A percentile compares a stretch with the other conserved stretches of the same genome.
phyloP scores from a whole-genome alignment of 2,113 vertebrate genomes.

The Pangasianodon hypophthalmus region DNA sequence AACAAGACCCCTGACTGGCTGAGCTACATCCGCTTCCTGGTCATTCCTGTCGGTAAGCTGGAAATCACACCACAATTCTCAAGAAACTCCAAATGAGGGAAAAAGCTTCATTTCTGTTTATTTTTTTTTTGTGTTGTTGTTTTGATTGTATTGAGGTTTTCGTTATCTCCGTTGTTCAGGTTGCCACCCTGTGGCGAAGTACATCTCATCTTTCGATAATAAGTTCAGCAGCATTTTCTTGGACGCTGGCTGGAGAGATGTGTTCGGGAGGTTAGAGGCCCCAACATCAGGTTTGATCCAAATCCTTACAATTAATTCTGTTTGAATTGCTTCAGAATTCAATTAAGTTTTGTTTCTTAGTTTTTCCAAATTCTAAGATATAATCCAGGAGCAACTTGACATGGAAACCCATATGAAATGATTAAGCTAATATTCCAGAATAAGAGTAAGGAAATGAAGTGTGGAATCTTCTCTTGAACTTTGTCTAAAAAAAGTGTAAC shows the following conservation, averaged over 20 bases:
- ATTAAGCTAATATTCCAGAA: background rate
- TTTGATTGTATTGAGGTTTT: background rate
- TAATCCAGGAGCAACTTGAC: background rate
- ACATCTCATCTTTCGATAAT: conserved; percentile 70
- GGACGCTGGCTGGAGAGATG: conserved; percentile 73
- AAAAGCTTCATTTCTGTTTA: background rate
- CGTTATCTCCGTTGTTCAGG: conserved; percentile 49
- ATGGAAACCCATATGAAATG: background rate
- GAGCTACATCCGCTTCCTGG: conserved; percentile 71
- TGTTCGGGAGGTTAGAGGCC: conserved; percentile 67
- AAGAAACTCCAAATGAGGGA: background rate
- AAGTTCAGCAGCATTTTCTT: conserved; percentile 72
- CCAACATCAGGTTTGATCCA: conserved; percentile 61
- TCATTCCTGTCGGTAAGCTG: conserved; percentile 68
- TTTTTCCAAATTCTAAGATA: background rate
- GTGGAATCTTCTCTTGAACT: background rate
- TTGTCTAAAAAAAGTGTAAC: background rate
- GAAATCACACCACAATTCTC: background rate
- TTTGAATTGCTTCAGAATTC: background rate
- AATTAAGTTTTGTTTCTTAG: background rate
- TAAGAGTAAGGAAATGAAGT: background rate
- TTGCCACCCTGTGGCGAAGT: conserved; percentile 71
- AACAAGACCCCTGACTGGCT: conserved; percentile 76
- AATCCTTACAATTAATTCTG: background rate
- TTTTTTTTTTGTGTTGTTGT: background rate